A percentile compares a stretch with the other conserved stretches of the same genome.
Conservation (phyloP, 2,797 vertebrate genomes). For the Diplodus puntazzo region DNA sequence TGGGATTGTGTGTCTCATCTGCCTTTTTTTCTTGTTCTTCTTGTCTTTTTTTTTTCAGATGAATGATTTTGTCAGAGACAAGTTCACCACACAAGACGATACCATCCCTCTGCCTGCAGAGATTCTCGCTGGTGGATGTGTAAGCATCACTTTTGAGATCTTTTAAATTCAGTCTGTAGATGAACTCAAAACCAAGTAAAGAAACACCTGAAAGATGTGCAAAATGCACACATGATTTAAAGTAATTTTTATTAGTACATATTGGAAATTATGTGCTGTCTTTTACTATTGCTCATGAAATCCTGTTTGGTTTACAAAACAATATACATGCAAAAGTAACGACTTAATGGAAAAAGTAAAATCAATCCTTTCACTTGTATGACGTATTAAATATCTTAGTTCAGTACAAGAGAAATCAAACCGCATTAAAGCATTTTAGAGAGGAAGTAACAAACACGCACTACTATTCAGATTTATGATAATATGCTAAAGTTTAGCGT, state of each 20-base stretch:
- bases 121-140: constrained; percentile 93
- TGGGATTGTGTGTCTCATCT: constrained; percentile 69
- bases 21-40: constrained; percentile 39
- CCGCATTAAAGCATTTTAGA: neutral
- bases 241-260: neutral
- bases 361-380: neutral
- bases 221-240: neutral
- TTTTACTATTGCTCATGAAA: neutral
- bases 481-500: neutral
- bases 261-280: neutral
- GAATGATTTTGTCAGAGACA: constrained; percentile 98
- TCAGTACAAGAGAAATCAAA: constrained; percentile 7
- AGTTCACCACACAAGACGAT: constrained; percentile 91
- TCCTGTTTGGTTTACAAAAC: neutral
- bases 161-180: constrained; percentile 43
- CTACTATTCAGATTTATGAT: neutral
- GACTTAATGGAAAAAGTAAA: no score
- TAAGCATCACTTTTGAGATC: constrained; percentile 83
- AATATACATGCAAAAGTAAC: neutral
- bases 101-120: constrained; percentile 91
- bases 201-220: neutral
- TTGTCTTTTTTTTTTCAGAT: constrained; percentile 81
- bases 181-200: constrained; percentile 34
- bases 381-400: neutral
- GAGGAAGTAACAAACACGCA: neutral